These are phyloP conservation scores for Neodiprion virginianus DNA, from an alignment of 1,140 invertebrate species.

Conservation along the genomic window DNA sequence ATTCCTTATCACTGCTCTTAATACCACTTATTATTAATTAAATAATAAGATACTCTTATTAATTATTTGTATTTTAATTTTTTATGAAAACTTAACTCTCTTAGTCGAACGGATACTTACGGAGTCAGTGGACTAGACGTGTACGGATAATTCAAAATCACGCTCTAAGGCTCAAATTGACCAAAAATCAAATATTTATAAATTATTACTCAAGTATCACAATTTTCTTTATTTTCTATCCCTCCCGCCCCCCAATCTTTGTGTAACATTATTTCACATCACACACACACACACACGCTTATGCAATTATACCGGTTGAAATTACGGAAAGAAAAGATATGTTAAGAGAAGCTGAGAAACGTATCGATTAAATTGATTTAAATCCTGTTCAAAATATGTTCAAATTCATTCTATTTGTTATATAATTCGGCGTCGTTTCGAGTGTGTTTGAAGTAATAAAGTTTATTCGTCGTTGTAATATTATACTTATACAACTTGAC, in stretches of 20 bases:
- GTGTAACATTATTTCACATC: not conserved
- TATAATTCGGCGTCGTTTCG: not conserved
- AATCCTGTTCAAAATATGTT: not conserved
- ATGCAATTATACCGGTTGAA: not conserved
- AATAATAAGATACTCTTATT: not conserved
- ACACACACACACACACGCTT: not conserved
- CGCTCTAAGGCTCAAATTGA: constrained; percentile 1
- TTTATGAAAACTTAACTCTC: not conserved
- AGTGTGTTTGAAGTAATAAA: not conserved
- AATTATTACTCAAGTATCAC: not conserved
- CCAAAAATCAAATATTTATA: not conserved
- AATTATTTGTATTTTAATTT: not conserved
- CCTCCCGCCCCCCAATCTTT: not conserved
- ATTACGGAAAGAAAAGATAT: not conserved
- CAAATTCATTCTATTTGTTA: not conserved
- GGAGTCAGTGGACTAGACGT: not conserved
- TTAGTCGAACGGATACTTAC: constrained; percentile 4
- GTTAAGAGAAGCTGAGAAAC: not conserved
- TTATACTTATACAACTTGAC: no score
- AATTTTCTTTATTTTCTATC: not conserved
- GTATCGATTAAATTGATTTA: not conserved
- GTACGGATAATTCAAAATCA: not conserved
- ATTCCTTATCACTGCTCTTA: constrained; percentile 4
- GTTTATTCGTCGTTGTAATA: no score
- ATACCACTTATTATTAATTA: not conserved